Evolutionary conservation across 2,797 vertebrate genomes (phyloP), one percentile per base, ranked within the genome.

Genomic region (Epinephelus malabaricus): DNA sequence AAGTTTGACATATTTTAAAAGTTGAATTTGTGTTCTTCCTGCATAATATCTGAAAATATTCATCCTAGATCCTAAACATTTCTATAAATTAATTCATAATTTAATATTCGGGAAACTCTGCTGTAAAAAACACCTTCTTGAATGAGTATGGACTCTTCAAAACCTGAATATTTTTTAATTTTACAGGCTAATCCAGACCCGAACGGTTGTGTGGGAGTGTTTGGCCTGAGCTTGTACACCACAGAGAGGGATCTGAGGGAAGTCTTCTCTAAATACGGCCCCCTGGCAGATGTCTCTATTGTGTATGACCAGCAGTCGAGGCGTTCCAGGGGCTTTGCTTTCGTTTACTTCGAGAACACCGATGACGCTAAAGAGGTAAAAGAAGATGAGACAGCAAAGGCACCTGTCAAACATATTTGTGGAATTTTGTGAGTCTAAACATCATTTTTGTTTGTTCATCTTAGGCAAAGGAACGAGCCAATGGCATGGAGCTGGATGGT

Each of bases 401-500:
- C 4, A 1, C 23, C 6, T 11, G 18, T n/a, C 23, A 38, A 13
- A 59, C 21, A 6, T n/a, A 11, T 71, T 77, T 0, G 17, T 73
- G 9, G 50, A 67, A n/a, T 70, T 25, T 21, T 54, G 2, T 49
- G 5, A 0, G 12, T 64, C 10, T 19, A 5, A 18, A 21, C 11
- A 46, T 73, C 49, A 67, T 15, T 7, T 49, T 1, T 58, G 18
- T 76, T 67, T 73, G 79, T 38, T 30, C 53, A 8, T 43, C 15
- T 55, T 78, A 99, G 98, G 98, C 98, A 55, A 99, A 99, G 89
- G 98, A 99, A 71, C 96, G 96, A 90, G 98, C 97, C 62, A 98
- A 99, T 84, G 97, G 98, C 82, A 99, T 99, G 98, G 98, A 99
- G 86, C 93, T 99, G 92, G 98, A 99, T 71, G 97, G 98, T 5